Conservation (phyloP, 2,113 vertebrate species). For the Dolichotis patagonum region DNA sequence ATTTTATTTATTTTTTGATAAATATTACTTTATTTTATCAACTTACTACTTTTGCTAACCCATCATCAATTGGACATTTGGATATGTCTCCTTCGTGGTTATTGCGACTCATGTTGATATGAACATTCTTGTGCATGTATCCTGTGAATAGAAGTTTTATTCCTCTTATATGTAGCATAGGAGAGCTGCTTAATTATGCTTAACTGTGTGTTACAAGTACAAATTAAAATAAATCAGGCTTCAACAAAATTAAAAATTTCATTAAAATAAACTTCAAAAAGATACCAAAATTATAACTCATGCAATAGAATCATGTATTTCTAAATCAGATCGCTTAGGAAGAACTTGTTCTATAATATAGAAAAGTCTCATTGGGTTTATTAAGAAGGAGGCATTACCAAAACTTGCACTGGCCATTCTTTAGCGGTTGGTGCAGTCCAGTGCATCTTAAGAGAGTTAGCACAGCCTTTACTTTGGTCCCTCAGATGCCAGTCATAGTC, state of each 20-base stretch:
- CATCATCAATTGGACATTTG: not conserved
- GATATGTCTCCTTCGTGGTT: not conserved
- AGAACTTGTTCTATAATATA: not conserved
- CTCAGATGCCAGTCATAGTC: not conserved
- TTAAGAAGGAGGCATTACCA: not conserved
- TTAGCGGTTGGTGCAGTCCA: not conserved
- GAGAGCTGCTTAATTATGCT: not conserved
- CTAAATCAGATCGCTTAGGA: not conserved
- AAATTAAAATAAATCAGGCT: not conserved
- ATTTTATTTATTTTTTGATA: not conserved
- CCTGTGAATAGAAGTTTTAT: not conserved
- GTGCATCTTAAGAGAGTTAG: not conserved
- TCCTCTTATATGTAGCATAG: not conserved
- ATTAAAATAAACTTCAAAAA: not conserved
- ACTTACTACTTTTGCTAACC: not conserved
- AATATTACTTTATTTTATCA: not conserved
- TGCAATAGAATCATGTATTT: not conserved
- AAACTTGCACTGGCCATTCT: rapidly evolving
- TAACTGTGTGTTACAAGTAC: not conserved
- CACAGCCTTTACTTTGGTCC: not conserved
- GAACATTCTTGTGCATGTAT: not conserved
- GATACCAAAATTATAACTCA: not conserved
- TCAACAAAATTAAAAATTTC: not conserved
- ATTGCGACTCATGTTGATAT: not conserved
- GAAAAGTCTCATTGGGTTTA: not conserved